phyloP scores from a whole-genome alignment of 2,113 vertebrate species.

The Engystomops pustulosus region DNA sequence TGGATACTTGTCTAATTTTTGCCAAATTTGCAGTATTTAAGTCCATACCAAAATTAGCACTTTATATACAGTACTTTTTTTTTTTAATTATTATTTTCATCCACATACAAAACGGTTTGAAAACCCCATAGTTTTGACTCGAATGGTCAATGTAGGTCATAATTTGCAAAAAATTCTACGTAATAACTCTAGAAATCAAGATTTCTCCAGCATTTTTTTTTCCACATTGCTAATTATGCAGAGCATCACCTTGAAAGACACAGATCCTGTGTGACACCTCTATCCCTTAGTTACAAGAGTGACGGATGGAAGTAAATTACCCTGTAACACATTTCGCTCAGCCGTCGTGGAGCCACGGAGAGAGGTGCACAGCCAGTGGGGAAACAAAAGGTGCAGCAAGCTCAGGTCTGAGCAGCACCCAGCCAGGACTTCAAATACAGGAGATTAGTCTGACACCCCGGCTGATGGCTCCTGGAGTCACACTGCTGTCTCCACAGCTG shows the following conservation, averaged over 20 bases:
- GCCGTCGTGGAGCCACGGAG: slow-evolving; percentile 20
- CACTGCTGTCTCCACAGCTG: background rate
- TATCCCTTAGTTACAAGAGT: background rate
- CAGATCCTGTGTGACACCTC: background rate
- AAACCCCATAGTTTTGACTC: no score
- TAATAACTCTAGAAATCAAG: background rate
- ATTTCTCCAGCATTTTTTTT: background rate
- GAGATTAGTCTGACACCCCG: slow-evolving; percentile 8
- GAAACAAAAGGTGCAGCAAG: slow-evolving; percentile 3
- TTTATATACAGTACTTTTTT: no score
- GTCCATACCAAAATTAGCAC: no score
- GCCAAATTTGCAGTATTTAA: no score
- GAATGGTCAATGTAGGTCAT: no score
- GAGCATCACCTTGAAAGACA: background rate
- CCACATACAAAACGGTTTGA: no score
- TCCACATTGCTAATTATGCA: background rate
- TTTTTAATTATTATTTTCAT: no score
- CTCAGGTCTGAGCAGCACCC: background rate
- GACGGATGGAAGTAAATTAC: slow-evolving; percentile 32
- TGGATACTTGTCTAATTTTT: no score
- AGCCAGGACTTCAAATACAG: slow-evolving; percentile 37
- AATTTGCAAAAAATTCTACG: no score
- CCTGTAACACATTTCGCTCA: slow-evolving; percentile 35
- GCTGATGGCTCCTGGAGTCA: background rate
- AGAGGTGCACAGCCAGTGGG: background rate